phyloP scores from a whole-genome alignment of 2,888 invertebrate genomes.

The Melipona beecheii region DNA sequence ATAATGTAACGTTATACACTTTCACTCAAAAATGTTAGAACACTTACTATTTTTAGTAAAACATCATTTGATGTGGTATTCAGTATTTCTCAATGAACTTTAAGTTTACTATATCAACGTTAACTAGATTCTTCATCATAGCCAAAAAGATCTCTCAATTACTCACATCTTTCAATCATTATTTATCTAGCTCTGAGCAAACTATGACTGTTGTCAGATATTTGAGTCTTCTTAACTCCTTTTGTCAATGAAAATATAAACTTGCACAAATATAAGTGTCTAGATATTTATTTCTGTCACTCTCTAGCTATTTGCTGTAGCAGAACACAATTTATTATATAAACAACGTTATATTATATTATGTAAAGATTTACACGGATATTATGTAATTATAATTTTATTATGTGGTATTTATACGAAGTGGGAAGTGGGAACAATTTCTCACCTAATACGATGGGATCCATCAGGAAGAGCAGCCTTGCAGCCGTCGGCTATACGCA shows the following conservation, averaged over 20 bases:
- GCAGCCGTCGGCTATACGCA: constrained; percentile 74
- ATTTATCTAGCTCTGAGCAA: too few relatives aligned
- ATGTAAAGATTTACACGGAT: too few relatives aligned
- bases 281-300: background rate
- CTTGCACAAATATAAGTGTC: background rate
- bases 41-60: background rate
- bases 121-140: too few relatives aligned
- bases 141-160: too few relatives aligned
- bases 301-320: too few relatives aligned
- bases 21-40: background rate
- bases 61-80: background rate
- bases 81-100: background rate
- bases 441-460: constrained; percentile 81
- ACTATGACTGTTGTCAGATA: too few relatives aligned
- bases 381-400: background rate
- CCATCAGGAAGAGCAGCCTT: constrained; percentile 74
- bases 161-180: too few relatives aligned
- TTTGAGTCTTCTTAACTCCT: too few relatives aligned
- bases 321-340: background rate
- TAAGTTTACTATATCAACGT: background rate
- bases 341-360: too few relatives aligned
- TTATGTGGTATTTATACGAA: background rate
- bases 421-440: background rate
- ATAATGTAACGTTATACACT: background rate
- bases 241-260: background rate